Conservation (phyloP, 1,140 invertebrate genomes). For the Patella vulgata region DNA sequence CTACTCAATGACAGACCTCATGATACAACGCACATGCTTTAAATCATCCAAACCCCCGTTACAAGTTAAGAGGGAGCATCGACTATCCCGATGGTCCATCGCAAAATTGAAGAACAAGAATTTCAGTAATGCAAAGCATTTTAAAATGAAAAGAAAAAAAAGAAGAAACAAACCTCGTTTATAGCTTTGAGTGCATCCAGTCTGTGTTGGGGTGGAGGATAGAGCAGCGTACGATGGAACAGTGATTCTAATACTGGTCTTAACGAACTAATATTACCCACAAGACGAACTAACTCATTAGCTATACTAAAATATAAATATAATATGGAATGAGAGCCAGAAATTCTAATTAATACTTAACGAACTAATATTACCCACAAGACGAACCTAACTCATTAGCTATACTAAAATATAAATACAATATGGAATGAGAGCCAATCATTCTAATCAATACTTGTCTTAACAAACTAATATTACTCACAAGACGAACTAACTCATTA, state of each 20-base stretch:
- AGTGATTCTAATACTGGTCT: constrained; percentile 89
- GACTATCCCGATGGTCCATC: no score
- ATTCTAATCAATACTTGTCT: constrained; percentile 89
- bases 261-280: constrained; percentile 84
- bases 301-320: constrained; percentile 76
- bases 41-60: no score
- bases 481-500: constrained; percentile 84
- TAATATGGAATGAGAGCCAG: not conserved
- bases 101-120: no score
- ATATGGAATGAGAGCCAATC: no score
- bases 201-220: constrained; percentile 84
- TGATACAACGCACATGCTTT: no score
- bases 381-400: no score
- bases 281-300: constrained; percentile 84
- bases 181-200: constrained; percentile 85
- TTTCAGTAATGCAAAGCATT: no score
- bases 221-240: constrained; percentile 89
- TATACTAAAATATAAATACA: no score
- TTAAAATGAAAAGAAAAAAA: no score
- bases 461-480: constrained; percentile 83
- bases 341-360: not conserved
- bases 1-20: no score
- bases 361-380: no score
- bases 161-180: constrained; percentile 78
- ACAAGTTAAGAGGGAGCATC: no score